phyloP scores from a whole-genome alignment of 2,888 invertebrate genomes.

The Pollenia amentaria region DNA sequence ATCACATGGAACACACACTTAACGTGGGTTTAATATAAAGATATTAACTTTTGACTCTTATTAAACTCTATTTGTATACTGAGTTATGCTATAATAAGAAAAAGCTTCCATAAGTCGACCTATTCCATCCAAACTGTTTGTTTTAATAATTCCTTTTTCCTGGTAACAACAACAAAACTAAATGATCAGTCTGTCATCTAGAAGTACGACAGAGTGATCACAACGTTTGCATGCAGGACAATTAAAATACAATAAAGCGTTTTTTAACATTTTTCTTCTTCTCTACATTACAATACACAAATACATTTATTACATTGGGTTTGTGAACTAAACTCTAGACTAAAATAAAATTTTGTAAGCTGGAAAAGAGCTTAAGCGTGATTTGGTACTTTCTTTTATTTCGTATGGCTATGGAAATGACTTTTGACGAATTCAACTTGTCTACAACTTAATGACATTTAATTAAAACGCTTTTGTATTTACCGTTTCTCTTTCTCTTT shows the following conservation, averaged over 20 bases:
- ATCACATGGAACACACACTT: too few species aligned
- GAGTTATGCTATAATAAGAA: not conserved
- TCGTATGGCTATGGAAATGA: constrained; percentile 59
- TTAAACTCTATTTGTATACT: not conserved
- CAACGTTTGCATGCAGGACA: constrained; percentile 72
- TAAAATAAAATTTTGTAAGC: constrained; percentile 24
- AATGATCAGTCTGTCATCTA: constrained; percentile 47
- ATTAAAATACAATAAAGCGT: constrained; percentile 76
- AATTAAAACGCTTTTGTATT: constrained; percentile 71
- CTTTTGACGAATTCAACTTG: constrained; percentile 61
- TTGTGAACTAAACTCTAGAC: constrained; percentile 14
- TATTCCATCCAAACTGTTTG: not conserved
- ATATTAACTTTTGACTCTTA: too few species aligned
- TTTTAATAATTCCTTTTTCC: not conserved
- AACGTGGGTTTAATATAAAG: too few species aligned
- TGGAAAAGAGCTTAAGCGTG: constrained; percentile 49
- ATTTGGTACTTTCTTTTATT: constrained; percentile 69
- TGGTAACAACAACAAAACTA: not conserved
- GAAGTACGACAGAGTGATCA: constrained; percentile 51
- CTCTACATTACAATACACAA: not conserved
- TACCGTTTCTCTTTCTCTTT: constrained; percentile 39
- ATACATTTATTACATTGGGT: constrained; percentile 25
- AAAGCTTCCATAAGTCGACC: not conserved
- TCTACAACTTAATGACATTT: constrained; percentile 75
- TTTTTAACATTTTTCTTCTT: constrained; percentile 59